phyloP scores from a whole-genome alignment of 2,797 vertebrate species.

The Clarias pachynema region DNA sequence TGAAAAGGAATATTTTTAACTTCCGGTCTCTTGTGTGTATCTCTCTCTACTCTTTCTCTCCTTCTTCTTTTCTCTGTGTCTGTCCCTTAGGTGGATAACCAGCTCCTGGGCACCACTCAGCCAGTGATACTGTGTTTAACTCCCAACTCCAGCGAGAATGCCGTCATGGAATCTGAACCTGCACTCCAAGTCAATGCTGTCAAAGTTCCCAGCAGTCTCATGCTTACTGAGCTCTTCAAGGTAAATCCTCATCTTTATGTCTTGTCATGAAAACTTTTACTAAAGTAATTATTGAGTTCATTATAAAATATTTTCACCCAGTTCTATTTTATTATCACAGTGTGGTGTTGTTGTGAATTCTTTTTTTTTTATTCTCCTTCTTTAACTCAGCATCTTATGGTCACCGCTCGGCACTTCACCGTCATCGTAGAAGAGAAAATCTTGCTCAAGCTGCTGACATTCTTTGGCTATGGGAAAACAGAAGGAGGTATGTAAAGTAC shows the following conservation, averaged over 20 bases:
- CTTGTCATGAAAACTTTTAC: background rate
- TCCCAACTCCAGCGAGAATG: constrained; percentile 77
- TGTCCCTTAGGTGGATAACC: constrained; percentile 88
- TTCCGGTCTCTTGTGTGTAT: background rate
- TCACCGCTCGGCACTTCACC: constrained; percentile 89
- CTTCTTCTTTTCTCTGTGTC: background rate
- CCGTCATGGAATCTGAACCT: constrained; percentile 77
- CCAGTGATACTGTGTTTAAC: constrained; percentile 92
- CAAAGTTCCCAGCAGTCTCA: constrained; percentile 90
- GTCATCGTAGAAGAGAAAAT: constrained; percentile 97
- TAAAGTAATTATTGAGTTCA: background rate
- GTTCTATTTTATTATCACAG: background rate
- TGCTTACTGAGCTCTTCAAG: constrained; percentile 95
- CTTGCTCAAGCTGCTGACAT: constrained; percentile 90
- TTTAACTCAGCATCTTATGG: constrained; percentile 88
- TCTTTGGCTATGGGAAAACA: constrained; percentile 89
- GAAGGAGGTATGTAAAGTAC: constrained; percentile 81
- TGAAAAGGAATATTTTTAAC: background rate
- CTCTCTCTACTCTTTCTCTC: background rate
- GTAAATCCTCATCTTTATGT: constrained; percentile 67
- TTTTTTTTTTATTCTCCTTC: constrained; percentile 32
- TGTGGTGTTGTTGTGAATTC: background rate
- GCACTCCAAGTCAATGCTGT: constrained; percentile 92
- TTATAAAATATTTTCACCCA: background rate
- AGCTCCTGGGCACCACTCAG: constrained; percentile 91